phyloP scores from a whole-genome alignment of 2,797 vertebrate species.

The Micromesistius poutassou region DNA sequence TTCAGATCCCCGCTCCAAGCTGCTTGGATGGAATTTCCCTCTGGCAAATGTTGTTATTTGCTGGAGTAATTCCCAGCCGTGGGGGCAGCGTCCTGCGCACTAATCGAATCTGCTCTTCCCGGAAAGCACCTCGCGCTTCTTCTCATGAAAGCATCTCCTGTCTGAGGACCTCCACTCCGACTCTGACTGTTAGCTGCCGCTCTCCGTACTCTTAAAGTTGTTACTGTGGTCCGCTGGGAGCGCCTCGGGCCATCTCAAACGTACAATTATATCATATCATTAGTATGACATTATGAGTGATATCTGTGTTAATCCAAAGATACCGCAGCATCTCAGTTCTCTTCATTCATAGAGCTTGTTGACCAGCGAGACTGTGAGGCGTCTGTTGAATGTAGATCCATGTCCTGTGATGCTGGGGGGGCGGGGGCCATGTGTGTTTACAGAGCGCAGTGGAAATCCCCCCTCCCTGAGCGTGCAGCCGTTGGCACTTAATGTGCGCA shows the following conservation, averaged over 20 bases:
- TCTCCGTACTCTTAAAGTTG: background rate
- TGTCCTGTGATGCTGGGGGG: slow-evolving; percentile 69
- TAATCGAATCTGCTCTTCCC: slow-evolving; percentile 70
- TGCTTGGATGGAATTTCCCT: slow-evolving; percentile 74
- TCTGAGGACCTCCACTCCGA: slow-evolving; percentile 37
- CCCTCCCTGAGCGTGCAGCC: slow-evolving; percentile 41
- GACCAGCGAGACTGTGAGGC: slow-evolving; percentile 35
- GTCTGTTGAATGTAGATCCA: slow-evolving; percentile 56
- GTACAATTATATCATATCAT: background rate
- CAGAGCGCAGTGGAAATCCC: slow-evolving; percentile 66
- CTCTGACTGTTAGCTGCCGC: background rate
- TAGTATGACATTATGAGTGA: background rate
- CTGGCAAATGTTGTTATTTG: slow-evolving; percentile 75
- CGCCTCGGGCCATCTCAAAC: background rate
- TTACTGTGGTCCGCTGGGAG: background rate
- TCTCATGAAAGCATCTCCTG: slow-evolving; percentile 54
- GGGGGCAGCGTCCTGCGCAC: slow-evolving; percentile 60
- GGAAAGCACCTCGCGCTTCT: slow-evolving; percentile 39
- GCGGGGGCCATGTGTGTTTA: too few species aligned
- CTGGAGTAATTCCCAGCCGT: slow-evolving; percentile 61
- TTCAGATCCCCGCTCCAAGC: slow-evolving; percentile 52
- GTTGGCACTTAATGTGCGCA: background rate
- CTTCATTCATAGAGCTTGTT: background rate
- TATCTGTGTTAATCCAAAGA: background rate
- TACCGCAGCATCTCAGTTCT: background rate